Evolutionary conservation across 2,113 vertebrate species (phyloP).

Genomic region (Prinia subflava): DNA sequence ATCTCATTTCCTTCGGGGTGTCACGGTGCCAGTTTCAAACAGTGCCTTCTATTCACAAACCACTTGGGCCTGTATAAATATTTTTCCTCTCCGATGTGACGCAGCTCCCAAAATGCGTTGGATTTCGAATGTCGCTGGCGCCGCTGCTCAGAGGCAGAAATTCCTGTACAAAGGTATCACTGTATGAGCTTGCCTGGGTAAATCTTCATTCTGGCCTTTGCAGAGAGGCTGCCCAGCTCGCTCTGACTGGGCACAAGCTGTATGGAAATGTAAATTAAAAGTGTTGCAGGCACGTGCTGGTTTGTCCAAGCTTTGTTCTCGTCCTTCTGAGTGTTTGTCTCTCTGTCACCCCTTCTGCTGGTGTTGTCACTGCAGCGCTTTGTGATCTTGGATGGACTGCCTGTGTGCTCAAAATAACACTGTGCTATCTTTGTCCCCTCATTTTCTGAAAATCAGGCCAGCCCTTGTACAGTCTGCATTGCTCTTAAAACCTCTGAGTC

Average conservation of each 20-base stretch:
- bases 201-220: not conserved
- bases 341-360: not conserved
- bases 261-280: not conserved
- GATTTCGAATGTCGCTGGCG: not conserved
- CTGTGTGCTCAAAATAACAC: constrained; percentile 2
- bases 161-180: not conserved
- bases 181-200: not conserved
- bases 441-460: constrained; percentile 54
- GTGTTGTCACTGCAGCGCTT: not conserved
- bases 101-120: not conserved
- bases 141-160: not conserved
- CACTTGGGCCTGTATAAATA: not conserved
- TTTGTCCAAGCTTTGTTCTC: not conserved
- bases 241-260: not conserved
- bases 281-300: not conserved
- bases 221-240: not conserved
- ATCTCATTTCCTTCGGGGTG: constrained; percentile 47
- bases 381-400: not conserved
- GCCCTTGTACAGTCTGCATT: not conserved
- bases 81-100: not conserved
- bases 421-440: not conserved
- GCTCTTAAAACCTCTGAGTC: constrained; percentile 49
- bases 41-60: constrained; percentile 47
- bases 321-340: not conserved
- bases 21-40: constrained; percentile 44